Conservation (phyloP, 2,113 vertebrate species). For the Anhinga rufa region DNA sequence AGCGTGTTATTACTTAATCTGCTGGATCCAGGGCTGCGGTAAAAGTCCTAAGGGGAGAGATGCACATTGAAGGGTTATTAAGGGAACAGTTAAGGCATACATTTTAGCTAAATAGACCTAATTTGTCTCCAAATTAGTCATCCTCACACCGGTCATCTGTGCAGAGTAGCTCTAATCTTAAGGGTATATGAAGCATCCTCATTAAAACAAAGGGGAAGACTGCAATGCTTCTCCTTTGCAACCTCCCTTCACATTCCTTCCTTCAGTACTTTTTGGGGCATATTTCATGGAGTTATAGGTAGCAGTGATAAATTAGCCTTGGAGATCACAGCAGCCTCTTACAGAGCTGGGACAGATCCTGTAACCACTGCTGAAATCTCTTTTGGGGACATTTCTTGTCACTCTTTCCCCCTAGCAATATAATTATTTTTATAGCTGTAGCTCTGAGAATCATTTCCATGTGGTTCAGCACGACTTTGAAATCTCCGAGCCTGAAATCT, state of each 20-base stretch:
- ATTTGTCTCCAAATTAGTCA: slow-evolving; percentile 22
- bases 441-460: neutral
- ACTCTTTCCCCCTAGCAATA: neutral
- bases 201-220: neutral
- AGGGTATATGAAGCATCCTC: neutral
- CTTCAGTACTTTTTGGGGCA: neutral
- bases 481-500: neutral
- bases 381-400: neutral
- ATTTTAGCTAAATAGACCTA: neutral
- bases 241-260: neutral
- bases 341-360: neutral
- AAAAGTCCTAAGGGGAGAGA: neutral
- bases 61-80: neutral
- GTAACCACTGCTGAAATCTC: neutral
- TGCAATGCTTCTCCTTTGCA: neutral
- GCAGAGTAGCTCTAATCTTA: neutral
- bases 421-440: neutral
- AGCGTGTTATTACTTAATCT: neutral
- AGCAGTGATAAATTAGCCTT: neutral
- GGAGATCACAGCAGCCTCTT: neutral
- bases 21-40: neutral
- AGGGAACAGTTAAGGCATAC: neutral
- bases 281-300: neutral
- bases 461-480: neutral
- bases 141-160: neutral